Base-by-base conservation (phyloP, 2,113 vertebrate genomes). In the Zosterops japonicus region DNA sequence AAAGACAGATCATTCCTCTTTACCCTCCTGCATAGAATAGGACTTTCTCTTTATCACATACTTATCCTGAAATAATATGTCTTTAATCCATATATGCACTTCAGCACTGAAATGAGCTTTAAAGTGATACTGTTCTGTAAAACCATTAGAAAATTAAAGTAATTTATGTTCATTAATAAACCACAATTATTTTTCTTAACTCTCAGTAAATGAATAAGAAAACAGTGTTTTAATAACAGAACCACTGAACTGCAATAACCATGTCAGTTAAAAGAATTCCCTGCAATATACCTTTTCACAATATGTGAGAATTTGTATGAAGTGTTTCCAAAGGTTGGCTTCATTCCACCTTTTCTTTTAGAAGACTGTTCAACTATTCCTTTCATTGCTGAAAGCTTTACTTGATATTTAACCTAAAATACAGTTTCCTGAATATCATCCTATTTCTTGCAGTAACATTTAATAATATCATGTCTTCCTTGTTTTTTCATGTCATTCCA, bases 371-470 rank as follows among this genome's bases (percentile, higher is more conserved):
- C 55, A 83, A 74, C 52, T 42, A 44, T 81, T 92, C 71, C 6
- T 81, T 88, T 80, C 16, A 31, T 60, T 92, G 11, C 61, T 93
- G 69, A 65, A 96, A 94, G 56, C 61, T 89, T 94, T 84, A 22
- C 44, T 94, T 91, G 35, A 9, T 89, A 75, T 60, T 79, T 92
- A 71, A 71, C 41, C 20, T 87, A 78, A 91, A 92, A 64, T 64
- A 41, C 15, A 33, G 14, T 70, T 94, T 95, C 53, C 56, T 84
- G 44, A 83, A 31, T 82, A 79, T 79, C 31, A 42, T 86, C 46
- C n/a, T 76, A 2, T 83, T 86, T 69, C 44, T 89, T 91, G 63
- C 22, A 59, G 44, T 75, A 87, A 41, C 25, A 69, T 70, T 83
- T 87, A 93, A 47, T 72, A 47, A 39, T 78, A 9, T 39, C 3